Percentiles rank a stretch among this genome's conserved stretches.
Evolutionary conservation across 2,888 invertebrate species (phyloP).

Genomic region (Caprella mutica): DNA sequence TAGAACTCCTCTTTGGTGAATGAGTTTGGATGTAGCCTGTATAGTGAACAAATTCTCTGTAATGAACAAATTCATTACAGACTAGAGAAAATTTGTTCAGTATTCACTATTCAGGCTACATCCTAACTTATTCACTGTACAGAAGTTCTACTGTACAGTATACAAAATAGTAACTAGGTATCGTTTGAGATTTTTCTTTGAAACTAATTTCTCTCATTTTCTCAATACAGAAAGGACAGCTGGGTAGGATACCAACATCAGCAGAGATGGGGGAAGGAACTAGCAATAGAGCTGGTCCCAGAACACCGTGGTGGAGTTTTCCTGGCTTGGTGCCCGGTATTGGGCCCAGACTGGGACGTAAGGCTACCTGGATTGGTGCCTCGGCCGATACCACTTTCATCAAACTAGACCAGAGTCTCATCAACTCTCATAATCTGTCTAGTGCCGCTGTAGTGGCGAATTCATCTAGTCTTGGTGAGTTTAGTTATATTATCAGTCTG

Average conservation of each 20-base stretch:
- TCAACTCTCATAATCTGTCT: slow-evolving; percentile 76
- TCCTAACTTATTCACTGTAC: too few relatives aligned
- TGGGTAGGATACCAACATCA: slow-evolving; percentile 46
- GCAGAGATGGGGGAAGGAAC: slow-evolving; percentile 48
- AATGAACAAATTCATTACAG: too few relatives aligned
- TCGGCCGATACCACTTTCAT: slow-evolving; percentile 93
- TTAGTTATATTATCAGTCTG: neutral
- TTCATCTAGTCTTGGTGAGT: slow-evolving; percentile 64
- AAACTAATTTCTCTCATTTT: too few relatives aligned
- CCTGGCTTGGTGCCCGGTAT: slow-evolving; percentile 66
- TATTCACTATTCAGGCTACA: too few relatives aligned
- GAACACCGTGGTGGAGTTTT: slow-evolving; percentile 47
- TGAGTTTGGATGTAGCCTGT: too few relatives aligned
- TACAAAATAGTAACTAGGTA: too few relatives aligned
- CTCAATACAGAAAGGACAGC: slow-evolving; percentile 52
- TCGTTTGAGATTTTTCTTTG: too few relatives aligned
- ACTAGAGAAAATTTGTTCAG: too few relatives aligned
- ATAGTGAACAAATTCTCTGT: too few relatives aligned
- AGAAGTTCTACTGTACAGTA: too few relatives aligned
- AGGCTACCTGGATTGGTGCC: slow-evolving; percentile 86
- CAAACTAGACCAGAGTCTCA: slow-evolving; percentile 80
- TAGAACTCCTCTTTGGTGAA: too few relatives aligned
- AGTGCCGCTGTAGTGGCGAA: slow-evolving; percentile 83
- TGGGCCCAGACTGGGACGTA: slow-evolving; percentile 71
- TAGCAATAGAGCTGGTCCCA: slow-evolving; percentile 17